phyloP scores from a whole-genome alignment of 2,888 invertebrate species.

The Ormyrus nitidulus region DNA sequence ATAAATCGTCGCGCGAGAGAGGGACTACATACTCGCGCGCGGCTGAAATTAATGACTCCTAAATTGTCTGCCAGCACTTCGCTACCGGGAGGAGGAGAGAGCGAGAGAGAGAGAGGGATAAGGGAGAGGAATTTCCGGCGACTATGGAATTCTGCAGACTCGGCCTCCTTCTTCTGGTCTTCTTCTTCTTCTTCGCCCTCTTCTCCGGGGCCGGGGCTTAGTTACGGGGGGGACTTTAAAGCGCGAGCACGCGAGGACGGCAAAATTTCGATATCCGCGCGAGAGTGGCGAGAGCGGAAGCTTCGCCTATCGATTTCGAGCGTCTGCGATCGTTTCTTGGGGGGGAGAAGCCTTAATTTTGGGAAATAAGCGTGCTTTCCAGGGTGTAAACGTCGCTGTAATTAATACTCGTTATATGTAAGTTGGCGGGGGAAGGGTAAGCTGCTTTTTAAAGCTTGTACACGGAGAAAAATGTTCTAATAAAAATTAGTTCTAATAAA shows the following conservation, averaged over 20 bases:
- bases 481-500: no score
- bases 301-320: no score
- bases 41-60: conserved; percentile 47
- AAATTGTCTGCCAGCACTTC: conserved; percentile 42
- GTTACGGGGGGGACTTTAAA: neutral
- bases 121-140: conserved; percentile 24
- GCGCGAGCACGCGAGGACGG: neutral
- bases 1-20: conserved; percentile 37
- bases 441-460: no score
- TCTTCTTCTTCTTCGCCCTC: neutral
- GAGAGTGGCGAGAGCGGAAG: neutral
- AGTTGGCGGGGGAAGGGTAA: no score
- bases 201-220: neutral
- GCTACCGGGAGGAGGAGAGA: neutral
- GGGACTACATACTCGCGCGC: neutral
- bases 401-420: no score
- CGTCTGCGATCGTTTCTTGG: no score
- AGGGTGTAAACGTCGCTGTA: no score
- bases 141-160: conserved; percentile 19
- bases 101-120: no score
- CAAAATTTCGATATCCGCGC: neutral
- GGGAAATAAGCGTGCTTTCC: no score
- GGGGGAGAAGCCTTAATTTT: no score
- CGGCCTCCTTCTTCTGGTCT: neutral
- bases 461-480: no score